Evolutionary conservation across 1,140 invertebrate species (phyloP).

Genomic region (Cydia pomonella): DNA sequence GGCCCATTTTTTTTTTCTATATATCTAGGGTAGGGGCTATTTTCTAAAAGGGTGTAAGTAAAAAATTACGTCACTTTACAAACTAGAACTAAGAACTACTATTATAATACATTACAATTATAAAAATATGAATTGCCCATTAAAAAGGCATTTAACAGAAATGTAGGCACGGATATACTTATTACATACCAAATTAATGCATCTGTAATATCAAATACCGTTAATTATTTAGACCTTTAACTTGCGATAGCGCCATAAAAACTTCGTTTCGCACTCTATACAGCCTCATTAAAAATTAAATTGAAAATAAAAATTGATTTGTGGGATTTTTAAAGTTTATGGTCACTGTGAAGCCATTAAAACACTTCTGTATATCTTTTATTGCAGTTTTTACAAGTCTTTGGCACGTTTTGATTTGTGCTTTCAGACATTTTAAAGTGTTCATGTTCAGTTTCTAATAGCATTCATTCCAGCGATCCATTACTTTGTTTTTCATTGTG

Average conservation of each 20-base stretch:
- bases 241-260: slow-evolving; percentile 14
- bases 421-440: neutral
- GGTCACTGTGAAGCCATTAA: slow-evolving; percentile 12
- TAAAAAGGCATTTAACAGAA: too few species aligned
- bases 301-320: slow-evolving; percentile 26
- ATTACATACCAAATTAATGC: neutral
- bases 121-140: too few species aligned
- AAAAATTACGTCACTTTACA: too few species aligned
- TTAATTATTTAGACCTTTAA: slow-evolving; percentile 45
- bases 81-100: too few species aligned
- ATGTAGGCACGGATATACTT: too few species aligned
- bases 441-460: neutral
- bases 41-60: too few species aligned
- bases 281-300: slow-evolving; percentile 1
- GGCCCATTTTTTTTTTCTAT: too few species aligned
- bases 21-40: too few species aligned
- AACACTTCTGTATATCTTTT: neutral
- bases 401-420: neutral
- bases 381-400: neutral
- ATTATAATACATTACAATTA: too few species aligned
- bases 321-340: slow-evolving; percentile 18
- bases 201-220: neutral
- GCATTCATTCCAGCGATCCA: too few species aligned
- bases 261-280: slow-evolving; percentile 29
- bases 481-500: neutral